phyloP scores from a whole-genome alignment of 2,113 vertebrate genomes.

The Sebastes fasciatus region DNA sequence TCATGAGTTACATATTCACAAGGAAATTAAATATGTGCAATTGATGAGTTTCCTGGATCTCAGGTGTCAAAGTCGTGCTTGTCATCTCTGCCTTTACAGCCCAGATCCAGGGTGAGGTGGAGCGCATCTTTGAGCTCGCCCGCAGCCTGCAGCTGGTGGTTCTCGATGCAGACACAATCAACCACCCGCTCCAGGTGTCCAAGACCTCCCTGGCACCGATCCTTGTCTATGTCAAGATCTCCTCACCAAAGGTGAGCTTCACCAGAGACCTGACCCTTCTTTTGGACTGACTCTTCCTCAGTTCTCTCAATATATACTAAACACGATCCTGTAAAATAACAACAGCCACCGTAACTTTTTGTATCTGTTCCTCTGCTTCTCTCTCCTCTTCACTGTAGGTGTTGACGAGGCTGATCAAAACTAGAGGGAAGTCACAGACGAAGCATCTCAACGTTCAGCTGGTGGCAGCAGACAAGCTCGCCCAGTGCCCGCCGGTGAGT shows the following conservation, averaged over 20 bases:
- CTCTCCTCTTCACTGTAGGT: constrained; percentile 83
- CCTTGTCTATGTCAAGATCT: constrained; percentile 97
- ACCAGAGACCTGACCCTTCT: background rate
- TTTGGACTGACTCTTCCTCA: background rate
- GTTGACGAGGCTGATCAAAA: constrained; percentile 97
- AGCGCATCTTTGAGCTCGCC: constrained; percentile 97
- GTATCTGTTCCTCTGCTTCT: constrained; percentile 2
- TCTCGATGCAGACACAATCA: constrained; percentile 96
- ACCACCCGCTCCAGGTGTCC: constrained; percentile 96
- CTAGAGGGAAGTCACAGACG: constrained; percentile 97
- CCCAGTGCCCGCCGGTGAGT: constrained; percentile 96
- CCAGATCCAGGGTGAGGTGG: constrained; percentile 98
- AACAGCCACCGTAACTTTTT: background rate
- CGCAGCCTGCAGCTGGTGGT: constrained; percentile 95
- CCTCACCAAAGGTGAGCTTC: constrained; percentile 92
- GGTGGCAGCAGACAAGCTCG: constrained; percentile 97
- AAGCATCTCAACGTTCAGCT: constrained; percentile 99
- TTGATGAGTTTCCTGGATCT: background rate
- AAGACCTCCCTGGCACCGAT: constrained; percentile 97
- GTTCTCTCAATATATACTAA: background rate
- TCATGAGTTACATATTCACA: background rate
- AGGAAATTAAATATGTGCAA: background rate
- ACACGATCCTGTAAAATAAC: background rate
- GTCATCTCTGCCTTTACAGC: constrained; percentile 82
- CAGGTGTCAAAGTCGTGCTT: background rate